Percentiles rank a stretch among this genome's conserved stretches.
phyloP scores from a whole-genome alignment of 2,888 invertebrate species.

The Invenusta paracnida region DNA sequence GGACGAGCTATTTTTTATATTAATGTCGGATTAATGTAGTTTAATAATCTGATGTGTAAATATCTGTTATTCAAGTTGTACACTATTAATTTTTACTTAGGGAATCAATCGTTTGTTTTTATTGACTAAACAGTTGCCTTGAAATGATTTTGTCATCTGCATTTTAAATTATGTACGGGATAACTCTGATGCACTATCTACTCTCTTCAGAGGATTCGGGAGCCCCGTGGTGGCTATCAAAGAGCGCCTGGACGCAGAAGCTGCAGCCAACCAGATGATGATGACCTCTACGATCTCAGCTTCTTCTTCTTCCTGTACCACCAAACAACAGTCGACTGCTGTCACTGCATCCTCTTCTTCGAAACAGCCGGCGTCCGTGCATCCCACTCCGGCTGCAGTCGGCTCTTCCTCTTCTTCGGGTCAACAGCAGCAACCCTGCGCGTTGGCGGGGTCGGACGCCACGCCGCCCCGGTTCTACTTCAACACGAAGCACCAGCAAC shows the following conservation, averaged over 20 bases:
- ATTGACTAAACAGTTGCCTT: too few species aligned
- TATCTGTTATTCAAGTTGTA: too few species aligned
- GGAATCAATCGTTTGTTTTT: too few species aligned
- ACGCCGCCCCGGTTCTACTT: neutral
- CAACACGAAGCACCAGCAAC: neutral
- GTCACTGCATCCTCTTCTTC: neutral
- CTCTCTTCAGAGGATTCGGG: conserved; percentile 15
- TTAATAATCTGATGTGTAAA: too few species aligned
- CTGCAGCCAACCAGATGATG: conserved; percentile 4
- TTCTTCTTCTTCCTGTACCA: neutral
- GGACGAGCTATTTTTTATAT: too few species aligned
- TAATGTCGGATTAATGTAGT: too few species aligned
- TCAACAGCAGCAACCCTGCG: too few species aligned
- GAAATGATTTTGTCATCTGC: too few species aligned
- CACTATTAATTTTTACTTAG: too few species aligned
- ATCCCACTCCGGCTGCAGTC: neutral
- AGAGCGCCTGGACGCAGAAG: conserved; percentile 33
- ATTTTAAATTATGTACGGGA: too few species aligned
- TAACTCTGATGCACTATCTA: too few species aligned
- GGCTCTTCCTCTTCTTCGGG: neutral
- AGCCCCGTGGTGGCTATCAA: conserved; percentile 41
- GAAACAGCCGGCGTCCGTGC: neutral
- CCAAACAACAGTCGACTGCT: neutral
- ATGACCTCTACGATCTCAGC: neutral
- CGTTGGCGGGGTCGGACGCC: neutral